Conservation (phyloP, 1,140 invertebrate genomes). For the Camponotus floridanus region DNA sequence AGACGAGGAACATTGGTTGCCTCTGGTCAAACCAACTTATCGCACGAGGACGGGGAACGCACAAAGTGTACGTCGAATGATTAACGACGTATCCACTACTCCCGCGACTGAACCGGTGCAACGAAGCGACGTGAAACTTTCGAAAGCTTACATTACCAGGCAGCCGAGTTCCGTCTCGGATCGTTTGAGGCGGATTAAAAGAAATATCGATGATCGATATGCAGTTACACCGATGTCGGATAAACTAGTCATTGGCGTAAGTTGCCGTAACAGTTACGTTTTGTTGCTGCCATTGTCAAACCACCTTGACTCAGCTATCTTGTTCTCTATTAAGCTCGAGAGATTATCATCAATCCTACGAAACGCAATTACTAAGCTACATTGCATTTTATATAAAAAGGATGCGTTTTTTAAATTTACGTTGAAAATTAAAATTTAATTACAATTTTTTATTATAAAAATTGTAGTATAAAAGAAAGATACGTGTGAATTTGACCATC, state of each 20-base stretch:
- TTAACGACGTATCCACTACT: slow-evolving; percentile 76
- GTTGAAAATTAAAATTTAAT: too few relatives aligned
- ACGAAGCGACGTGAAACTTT: slow-evolving; percentile 72
- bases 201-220: slow-evolving; percentile 61
- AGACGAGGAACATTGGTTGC: slow-evolving; percentile 52
- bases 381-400: neutral
- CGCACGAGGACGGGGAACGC: slow-evolving; percentile 41
- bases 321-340: neutral
- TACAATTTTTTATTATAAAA: too few relatives aligned
- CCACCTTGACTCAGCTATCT: neutral
- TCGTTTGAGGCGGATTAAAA: slow-evolving; percentile 57
- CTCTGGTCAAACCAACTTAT: slow-evolving; percentile 55
- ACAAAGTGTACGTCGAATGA: slow-evolving; percentile 72
- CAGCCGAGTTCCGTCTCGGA: slow-evolving; percentile 59
- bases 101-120: slow-evolving; percentile 71
- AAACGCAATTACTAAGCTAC: neutral
- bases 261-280: slow-evolving; percentile 39
- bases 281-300: slow-evolving; percentile 2
- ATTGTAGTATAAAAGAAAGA: neutral
- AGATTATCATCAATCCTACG: neutral
- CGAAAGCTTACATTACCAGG: slow-evolving; percentile 65
- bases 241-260: slow-evolving; percentile 49
- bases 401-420: slow-evolving; percentile 24
- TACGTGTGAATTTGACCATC: neutral
- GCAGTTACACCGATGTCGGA: slow-evolving; percentile 18